Evolutionary conservation across 2,888 invertebrate species (phyloP), one percentile per base, ranked within the genome.

Genomic region (Cantharis lateralis): DNA sequence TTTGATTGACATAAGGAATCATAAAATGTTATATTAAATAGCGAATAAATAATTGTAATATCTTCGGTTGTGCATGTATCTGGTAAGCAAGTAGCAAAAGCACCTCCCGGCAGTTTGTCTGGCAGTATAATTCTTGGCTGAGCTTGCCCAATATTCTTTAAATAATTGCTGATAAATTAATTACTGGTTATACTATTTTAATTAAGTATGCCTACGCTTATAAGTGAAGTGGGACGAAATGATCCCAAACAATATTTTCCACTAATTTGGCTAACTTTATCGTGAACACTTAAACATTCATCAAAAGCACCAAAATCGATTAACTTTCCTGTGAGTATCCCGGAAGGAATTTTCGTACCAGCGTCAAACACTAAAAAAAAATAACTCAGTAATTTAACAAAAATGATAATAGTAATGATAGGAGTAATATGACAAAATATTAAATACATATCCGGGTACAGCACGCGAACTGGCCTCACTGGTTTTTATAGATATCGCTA

Each of bases 301-400:
- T 82, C 82, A 16, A 77, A 82, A 18, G 80, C 78, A 62, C 82
- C 82, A 13, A 80, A 72, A 71, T 78, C 78, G n/a, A 79, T 64
- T 1, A 77, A 62, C 68, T 82, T 82, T 18, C 82, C 82, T 32
- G 72, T 75, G 11, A 79, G 24, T 10, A 81, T 73, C 10, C 82
- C 82, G 7, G 81, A 70, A 71, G 80, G 81, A 3, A 78, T 73
- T 70, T 82, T 82, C 3, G 79, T 78, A 68, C 78, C 75, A 13
- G 82, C 78, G 24, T 82, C 82, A 26, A 74, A 71, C 82, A 82
- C 82, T 82, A 62, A 62, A 73, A n/a, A n/a, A n/a, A n/a, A n/a
- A n/a, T n/a, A n/a, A n/a, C n/a, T n/a, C n/a, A n/a, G n/a, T n/a
- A n/a, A n/a, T n/a, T n/a, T n/a, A n/a, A n/a, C n/a, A n/a, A n/a